Evolutionary conservation across 2,888 invertebrate species (phyloP).

Genomic region (Tryphoninae sp.): DNA sequence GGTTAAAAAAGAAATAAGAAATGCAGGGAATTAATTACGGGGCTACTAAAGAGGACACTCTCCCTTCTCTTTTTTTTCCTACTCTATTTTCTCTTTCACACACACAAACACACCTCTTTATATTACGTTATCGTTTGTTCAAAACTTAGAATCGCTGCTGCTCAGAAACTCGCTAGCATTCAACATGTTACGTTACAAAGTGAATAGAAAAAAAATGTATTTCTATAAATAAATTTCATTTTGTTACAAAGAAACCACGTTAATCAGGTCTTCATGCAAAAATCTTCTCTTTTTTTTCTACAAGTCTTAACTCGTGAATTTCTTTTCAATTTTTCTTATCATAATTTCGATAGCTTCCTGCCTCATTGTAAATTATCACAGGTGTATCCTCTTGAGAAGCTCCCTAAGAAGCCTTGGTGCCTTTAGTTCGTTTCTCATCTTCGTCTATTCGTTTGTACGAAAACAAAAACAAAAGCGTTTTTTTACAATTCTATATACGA

Average conservation of each 20-base stretch:
- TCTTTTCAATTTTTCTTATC: conserved; percentile 29
- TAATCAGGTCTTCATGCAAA: conserved; percentile 53
- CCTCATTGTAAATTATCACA: conserved; percentile 40
- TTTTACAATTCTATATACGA: conserved; percentile 27
- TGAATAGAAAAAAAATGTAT: conserved; percentile 74
- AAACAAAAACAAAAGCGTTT: conserved; percentile 5
- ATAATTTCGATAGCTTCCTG: conserved; percentile 23
- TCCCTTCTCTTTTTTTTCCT: conserved; percentile 48
- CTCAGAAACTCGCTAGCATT: conserved; percentile 68
- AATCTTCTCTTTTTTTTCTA: conserved; percentile 23
- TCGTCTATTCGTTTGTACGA: conserved; percentile 33
- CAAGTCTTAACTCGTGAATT: conserved; percentile 54
- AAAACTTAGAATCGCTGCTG: conserved; percentile 68
- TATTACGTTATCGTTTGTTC: conserved; percentile 69
- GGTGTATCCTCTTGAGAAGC: conserved; percentile 64
- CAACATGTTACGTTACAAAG: conserved; percentile 70
- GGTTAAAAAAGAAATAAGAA: conserved; percentile 62
- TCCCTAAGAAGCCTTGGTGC: conserved; percentile 64
- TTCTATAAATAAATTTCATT: conserved; percentile 77
- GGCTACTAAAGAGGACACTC: conserved; percentile 68
- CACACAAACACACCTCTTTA: conserved; percentile 45
- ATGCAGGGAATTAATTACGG: conserved; percentile 73
- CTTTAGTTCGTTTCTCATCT: conserved; percentile 59
- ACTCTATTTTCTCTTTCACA: conserved; percentile 39
- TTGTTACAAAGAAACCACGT: conserved; percentile 74